phyloP scores from a whole-genome alignment of 2,797 vertebrate genomes.

The Anas acuta region DNA sequence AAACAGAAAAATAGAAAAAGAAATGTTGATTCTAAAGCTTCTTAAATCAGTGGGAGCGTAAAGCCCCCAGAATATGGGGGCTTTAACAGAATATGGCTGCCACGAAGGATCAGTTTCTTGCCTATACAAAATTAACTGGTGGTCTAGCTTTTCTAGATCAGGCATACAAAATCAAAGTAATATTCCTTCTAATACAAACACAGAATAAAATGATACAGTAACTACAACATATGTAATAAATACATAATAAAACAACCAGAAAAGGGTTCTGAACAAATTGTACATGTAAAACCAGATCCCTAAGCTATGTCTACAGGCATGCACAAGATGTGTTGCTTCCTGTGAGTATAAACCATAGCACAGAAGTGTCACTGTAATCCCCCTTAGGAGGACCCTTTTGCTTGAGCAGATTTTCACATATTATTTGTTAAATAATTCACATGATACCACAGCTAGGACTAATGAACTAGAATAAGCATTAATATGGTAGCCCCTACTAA shows the following conservation, averaged over 20 bases:
- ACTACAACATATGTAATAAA: background rate
- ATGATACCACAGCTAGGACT: background rate
- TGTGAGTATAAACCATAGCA: background rate
- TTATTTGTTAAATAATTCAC: background rate
- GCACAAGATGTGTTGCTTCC: background rate
- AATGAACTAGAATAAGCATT: background rate
- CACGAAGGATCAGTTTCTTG: background rate
- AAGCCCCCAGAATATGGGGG: background rate
- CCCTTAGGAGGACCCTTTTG: background rate
- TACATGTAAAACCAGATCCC: background rate
- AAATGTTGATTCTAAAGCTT: background rate
- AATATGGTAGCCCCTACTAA: background rate
- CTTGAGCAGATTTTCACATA: background rate
- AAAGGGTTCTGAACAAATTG: background rate
- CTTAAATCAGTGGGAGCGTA: background rate
- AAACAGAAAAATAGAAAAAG: background rate
- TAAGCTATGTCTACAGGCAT: background rate
- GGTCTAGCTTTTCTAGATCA: background rate
- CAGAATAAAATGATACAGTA: background rate
- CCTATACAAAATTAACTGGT: background rate
- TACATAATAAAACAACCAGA: background rate
- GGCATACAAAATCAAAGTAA: background rate
- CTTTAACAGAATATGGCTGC: background rate
- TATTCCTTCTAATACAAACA: background rate
- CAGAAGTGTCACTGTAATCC: background rate